Evolutionary conservation across 2,888 invertebrate genomes (phyloP).

Genomic region (Tipula unca): DNA sequence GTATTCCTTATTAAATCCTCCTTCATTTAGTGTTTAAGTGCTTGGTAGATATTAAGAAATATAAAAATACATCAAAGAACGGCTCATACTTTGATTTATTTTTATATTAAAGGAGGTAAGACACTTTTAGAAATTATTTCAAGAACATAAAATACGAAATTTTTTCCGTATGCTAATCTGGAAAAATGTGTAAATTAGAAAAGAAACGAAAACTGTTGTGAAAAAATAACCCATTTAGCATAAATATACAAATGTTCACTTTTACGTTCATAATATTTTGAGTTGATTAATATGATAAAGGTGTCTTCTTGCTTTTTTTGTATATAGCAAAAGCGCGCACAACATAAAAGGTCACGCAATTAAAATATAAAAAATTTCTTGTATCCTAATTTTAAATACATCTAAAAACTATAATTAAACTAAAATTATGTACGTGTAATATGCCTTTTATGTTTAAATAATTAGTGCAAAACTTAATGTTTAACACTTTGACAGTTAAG

Average conservation of each 20-base stretch:
- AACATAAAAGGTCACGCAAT: not conserved
- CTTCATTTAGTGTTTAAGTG: constrained; percentile 50
- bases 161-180: not conserved
- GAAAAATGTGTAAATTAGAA: not conserved
- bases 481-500: not conserved
- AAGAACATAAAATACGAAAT: not conserved
- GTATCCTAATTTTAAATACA: not conserved
- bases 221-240: not conserved
- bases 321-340: not conserved
- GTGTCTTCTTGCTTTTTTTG: not conserved
- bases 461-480: not conserved
- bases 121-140: not conserved
- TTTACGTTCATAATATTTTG: not conserved
- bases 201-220: not conserved
- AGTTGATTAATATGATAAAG: not conserved
- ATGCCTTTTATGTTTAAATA: not conserved
- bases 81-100: not conserved
- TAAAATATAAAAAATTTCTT: not conserved
- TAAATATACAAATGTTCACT: not conserved
- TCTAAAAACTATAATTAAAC: not conserved
- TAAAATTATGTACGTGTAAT: not conserved
- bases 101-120: not conserved
- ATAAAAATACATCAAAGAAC: not conserved
- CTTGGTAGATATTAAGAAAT: constrained; percentile 15
- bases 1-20: constrained; percentile 41